These are phyloP conservation scores for Pristionchus arcanus DNA, from an alignment of 2,888 invertebrate genomes.

Conservation along the genomic window DNA sequence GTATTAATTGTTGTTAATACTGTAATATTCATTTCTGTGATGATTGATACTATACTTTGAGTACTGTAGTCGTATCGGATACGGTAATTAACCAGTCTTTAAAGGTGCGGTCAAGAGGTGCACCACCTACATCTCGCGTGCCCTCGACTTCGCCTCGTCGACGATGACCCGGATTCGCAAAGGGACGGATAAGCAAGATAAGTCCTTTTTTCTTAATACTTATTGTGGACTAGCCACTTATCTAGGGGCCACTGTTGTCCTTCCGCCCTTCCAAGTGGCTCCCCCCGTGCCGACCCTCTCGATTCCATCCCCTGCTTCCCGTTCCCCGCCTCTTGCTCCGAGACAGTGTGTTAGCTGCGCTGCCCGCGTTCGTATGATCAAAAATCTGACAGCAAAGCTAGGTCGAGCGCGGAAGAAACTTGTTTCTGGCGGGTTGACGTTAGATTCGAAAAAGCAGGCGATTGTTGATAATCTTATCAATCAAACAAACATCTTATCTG, in stretches of 20 bases:
- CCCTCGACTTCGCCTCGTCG: not conserved
- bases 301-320: not conserved
- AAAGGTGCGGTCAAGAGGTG: not conserved
- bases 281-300: too few species aligned
- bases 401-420: slow-evolving; percentile 27
- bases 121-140: not conserved
- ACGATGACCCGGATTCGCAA: too few species aligned
- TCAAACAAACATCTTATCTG: not conserved
- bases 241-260: not conserved
- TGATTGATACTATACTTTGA: too few species aligned
- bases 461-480: not conserved
- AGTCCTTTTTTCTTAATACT: not conserved
- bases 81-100: not conserved
- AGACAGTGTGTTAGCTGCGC: not conserved
- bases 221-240: not conserved
- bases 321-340: not conserved
- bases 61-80: too few species aligned
- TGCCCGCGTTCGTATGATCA: not conserved
- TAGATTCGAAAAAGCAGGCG: not conserved
- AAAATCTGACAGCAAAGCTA: slow-evolving; percentile 17
- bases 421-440: not conserved
- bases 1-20: too few species aligned
- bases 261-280: too few species aligned
- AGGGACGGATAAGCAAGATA: not conserved
- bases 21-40: too few species aligned